phyloP scores from a whole-genome alignment of 2,113 vertebrate genomes.

The Strix uralensis region DNA sequence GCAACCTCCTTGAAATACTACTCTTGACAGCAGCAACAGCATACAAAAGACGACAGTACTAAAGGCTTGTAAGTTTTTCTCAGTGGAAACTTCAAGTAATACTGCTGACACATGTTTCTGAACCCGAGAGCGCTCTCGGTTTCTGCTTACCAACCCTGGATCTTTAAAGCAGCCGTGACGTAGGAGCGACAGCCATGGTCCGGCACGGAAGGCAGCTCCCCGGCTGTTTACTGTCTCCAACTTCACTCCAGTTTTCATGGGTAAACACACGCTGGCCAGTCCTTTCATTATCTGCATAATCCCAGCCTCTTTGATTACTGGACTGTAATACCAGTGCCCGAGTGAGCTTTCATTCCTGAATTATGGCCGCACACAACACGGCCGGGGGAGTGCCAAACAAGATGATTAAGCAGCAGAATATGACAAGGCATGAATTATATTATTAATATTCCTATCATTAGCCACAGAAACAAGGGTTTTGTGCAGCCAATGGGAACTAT shows the following conservation, averaged over 20 bases:
- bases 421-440: slow-evolving; percentile 5
- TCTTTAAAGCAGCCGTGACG: neutral
- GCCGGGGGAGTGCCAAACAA: slow-evolving; percentile 9
- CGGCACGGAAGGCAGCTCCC: neutral
- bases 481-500: neutral
- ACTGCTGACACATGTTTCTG: neutral
- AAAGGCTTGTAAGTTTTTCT: neutral
- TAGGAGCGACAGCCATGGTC: neutral
- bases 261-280: neutral
- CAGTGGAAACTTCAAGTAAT: rapidly evolving
- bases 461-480: neutral
- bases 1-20: neutral
- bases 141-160: neutral
- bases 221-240: neutral
- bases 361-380: neutral
- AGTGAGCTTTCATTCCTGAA: neutral
- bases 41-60: rapidly evolving
- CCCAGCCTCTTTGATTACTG: neutral
- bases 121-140: neutral
- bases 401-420: slow-evolving; percentile 51
- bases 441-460: slow-evolving; percentile 13
- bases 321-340: neutral
- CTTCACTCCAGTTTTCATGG: neutral
- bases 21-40: neutral
- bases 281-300: slow-evolving; percentile 2